A percentile compares a stretch with the other conserved stretches of the same genome.
These are phyloP conservation scores for Ormia ochracea DNA, from an alignment of 2,888 invertebrate genomes.

Conservation along the genomic window DNA sequence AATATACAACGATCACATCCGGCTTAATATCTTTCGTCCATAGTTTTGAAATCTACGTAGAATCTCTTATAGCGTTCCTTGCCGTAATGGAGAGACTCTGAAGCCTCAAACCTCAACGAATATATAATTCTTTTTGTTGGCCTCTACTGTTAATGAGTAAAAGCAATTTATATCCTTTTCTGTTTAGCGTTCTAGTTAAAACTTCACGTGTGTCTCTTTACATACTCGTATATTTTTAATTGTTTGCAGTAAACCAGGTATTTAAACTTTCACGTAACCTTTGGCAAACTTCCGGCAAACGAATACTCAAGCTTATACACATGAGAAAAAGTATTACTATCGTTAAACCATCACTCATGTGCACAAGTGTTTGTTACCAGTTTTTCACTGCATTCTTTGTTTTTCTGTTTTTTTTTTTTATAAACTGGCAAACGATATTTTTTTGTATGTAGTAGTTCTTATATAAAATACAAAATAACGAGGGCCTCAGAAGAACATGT, in stretches of 20 bases:
- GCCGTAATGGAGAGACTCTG: no score
- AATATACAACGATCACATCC: no score
- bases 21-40: no score
- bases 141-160: no score
- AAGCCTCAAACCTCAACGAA: no score
- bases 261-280: slow-evolving; percentile 41
- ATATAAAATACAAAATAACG: slow-evolving; percentile 18
- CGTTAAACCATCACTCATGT: slow-evolving; percentile 47
- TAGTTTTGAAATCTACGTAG: no score
- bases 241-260: neutral
- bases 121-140: no score
- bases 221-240: neutral
- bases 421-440: neutral
- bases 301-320: slow-evolving; percentile 2
- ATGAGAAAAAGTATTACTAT: slow-evolving; percentile 40
- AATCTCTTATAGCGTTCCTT: no score
- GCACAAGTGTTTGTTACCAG: slow-evolving; percentile 29
- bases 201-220: neutral
- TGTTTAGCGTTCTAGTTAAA: no score
- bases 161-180: no score
- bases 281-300: slow-evolving; percentile 35
- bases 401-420: neutral
- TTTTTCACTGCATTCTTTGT: slow-evolving; percentile 21
- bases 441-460: slow-evolving; percentile 1
- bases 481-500: neutral